Conservation (phyloP, 2,797 vertebrate species). For the Thalassophryne amazonica region DNA sequence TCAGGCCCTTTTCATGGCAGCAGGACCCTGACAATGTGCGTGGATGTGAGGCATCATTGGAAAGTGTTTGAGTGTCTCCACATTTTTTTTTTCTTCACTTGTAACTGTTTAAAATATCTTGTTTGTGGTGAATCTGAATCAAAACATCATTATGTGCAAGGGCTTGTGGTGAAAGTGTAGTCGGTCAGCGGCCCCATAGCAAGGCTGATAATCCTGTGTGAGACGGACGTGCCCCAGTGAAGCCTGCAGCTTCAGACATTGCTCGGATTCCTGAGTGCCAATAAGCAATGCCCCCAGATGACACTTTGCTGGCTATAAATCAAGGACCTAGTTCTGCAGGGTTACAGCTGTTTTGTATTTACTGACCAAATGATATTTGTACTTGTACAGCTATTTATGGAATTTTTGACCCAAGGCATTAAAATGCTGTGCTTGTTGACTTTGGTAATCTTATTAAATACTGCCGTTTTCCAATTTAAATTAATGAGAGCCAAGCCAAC, state of each 20-base stretch:
- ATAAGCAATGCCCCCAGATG: conserved; percentile 55
- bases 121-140: background rate
- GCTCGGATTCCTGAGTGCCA: conserved; percentile 66
- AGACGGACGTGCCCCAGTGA: conserved; percentile 48
- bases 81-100: no score
- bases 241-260: conserved; percentile 67
- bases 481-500: no score
- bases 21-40: no score
- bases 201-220: conserved; percentile 55
- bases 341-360: background rate
- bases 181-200: conserved; percentile 34
- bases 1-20: no score
- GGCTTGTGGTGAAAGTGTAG: conserved; percentile 17
- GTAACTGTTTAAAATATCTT: background rate
- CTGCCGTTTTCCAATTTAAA: no score
- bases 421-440: no score
- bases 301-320: conserved; percentile 54
- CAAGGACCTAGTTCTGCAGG: conserved; percentile 21
- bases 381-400: no score
- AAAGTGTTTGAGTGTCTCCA: no score
- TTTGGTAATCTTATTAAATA: no score
- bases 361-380: conserved; percentile 3
- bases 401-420: no score
- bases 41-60: no score
- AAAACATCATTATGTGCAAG: background rate